phyloP scores from a whole-genome alignment of 2,797 vertebrate genomes.

The Gallinago stenura region DNA sequence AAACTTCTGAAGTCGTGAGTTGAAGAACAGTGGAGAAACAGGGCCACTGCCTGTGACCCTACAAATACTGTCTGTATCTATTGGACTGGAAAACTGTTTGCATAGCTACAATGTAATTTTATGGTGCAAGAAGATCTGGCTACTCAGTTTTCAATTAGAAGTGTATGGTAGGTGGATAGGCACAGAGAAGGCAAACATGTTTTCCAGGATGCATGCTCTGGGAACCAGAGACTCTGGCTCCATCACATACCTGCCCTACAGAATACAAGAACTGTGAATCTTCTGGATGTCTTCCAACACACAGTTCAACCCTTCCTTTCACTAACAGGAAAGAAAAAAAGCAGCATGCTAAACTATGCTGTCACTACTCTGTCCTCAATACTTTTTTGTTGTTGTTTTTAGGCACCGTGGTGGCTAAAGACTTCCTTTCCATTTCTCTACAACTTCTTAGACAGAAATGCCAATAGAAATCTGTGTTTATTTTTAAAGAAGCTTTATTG shows the following conservation, averaged over 20 bases:
- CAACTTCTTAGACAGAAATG: constrained; percentile 5
- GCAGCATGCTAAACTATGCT: neutral
- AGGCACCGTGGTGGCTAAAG: neutral
- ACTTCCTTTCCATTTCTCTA: neutral
- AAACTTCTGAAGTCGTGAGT: neutral
- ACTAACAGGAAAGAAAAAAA: neutral
- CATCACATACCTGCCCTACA: neutral
- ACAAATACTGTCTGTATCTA: neutral
- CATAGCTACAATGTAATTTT: neutral
- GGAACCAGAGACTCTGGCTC: neutral
- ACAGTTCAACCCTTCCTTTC: neutral
- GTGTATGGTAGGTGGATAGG: neutral
- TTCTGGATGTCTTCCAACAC: neutral
- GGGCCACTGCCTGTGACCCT: neutral
- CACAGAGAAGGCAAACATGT: neutral
- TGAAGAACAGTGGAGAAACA: neutral
- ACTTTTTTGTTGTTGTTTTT: neutral
- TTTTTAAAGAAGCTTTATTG: neutral
- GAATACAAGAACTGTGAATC: neutral
- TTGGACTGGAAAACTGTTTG: neutral
- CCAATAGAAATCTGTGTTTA: neutral
- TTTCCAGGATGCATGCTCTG: neutral
- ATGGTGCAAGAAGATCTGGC: neutral
- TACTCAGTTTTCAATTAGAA: neutral
- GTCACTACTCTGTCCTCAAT: neutral